Base-by-base conservation (phyloP, 1,140 invertebrate species). In the Neuroterus valhalla region DNA sequence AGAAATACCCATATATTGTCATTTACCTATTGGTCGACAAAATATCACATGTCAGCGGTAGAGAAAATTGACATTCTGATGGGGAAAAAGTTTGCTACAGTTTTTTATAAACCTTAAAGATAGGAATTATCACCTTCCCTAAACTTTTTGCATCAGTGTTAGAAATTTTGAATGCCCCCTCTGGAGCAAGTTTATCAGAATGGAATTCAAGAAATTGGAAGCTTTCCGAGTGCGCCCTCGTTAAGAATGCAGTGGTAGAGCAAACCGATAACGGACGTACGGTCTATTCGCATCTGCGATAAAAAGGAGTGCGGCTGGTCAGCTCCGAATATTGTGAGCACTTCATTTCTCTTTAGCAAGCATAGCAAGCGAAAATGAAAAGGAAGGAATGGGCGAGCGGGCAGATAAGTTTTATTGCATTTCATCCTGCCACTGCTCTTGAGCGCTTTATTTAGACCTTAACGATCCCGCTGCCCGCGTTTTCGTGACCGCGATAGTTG, bases 351-450 rank as follows among this genome's bases (percentile, higher is more conserved):
- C 71, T 71, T 42, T 50, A 71, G 75, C 26, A 62, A 62, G 23
- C 15, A 15, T 31, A 62, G 23, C 15, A 15, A 62, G 23, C 52
- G 52, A 62, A 62, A 50, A 8, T 8, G 31, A 62, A 66, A 72
- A 78, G 70, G 72, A 75, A 75, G 73, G 66, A 71, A 72, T 71
- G 74, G 70, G 74, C 43, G 52, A 72, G 38, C 38, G 75, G 23
- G 76, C 77, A 80, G 81, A 84, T 83, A 81, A 84, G 76, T 83
- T 83, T 84, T 80, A 78, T 79, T 84, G 76, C 82, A 81, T 81
- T 81, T 79, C 77, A 76, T 78, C 76, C 73, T 72, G 75, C 71
- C 71, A 74, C 75, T 80, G 81, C 81, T 79, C 76, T 84, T 77
- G 76, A 80, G 77, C 66, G 81, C 80, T 84, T 81, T 84, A 84